Base-by-base conservation (phyloP, 2,113 vertebrate species). In the Pungitius pungitius region DNA sequence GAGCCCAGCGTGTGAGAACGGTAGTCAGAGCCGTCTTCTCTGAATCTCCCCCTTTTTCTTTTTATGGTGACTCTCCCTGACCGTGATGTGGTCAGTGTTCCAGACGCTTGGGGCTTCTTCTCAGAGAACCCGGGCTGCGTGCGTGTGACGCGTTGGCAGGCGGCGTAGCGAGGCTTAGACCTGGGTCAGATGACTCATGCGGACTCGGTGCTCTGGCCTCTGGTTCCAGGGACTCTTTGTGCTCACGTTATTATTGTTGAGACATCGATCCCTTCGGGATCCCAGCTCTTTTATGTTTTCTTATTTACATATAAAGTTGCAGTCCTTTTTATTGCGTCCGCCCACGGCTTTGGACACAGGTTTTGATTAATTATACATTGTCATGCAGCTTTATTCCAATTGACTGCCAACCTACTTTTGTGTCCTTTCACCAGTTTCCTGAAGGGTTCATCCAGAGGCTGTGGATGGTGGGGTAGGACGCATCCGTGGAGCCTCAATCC, bases 121-220 rank as follows among this genome's bases (percentile, higher is more conserved):
- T 86, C 85, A 81, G 33, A 35, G 33, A 82, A 43, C n/a, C 39
- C 24, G 51, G 49, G 59, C 65, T 83, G 68, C 73, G 27, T 77
- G 63, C 80, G 75, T 84, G 78, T 73, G 69, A 35, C 69, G 74
- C 73, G 62, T 26, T 85, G 77, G 64, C 80, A 75, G 87, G 58
- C 72, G 11, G 66, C 65, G 75, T 42, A 65, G 83, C 33, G 82
- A 89, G 82, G 83, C 81, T 60, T 73, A 68, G 45, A 86, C 85
- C 84, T 81, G 78, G 85, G 82, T 89, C 82, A 81, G 65, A 88
- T 91, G 88, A 88, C 78, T 88, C 90, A 90, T 85, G 74, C 43
- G 54, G 61, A 77, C 71, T 69, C 76, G 6, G 51, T 33, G 80
- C 54, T n/a, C n/a, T 60, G 81, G 67, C 85, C 83, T 78, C 65